phyloP scores from a whole-genome alignment of 2,888 invertebrate genomes.

The Noctua janthina region DNA sequence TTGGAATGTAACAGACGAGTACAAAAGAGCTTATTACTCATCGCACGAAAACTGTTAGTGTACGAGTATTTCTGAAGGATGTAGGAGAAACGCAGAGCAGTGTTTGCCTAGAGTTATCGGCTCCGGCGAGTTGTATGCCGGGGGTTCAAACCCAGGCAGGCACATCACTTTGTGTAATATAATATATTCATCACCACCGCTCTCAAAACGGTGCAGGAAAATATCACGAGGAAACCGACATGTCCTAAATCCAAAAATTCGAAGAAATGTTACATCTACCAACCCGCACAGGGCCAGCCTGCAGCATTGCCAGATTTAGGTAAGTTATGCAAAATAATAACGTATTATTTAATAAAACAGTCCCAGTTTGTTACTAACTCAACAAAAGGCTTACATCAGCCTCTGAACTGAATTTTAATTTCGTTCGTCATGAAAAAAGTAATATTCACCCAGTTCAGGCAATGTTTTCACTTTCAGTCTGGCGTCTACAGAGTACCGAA shows the following conservation, averaged over 20 bases:
- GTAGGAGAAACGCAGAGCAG: not conserved
- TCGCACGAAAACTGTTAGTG: not conserved
- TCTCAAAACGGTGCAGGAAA: not conserved
- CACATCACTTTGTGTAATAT: not conserved
- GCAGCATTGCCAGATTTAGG: not conserved
- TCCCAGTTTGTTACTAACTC: not conserved
- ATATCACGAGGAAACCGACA: not conserved
- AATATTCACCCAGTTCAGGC: not conserved
- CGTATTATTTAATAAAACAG: not conserved
- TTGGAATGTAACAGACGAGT: not conserved
- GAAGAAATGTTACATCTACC: not conserved
- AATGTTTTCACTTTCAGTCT: conserved; percentile 4
- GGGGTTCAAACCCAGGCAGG: not conserved
- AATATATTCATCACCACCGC: not conserved
- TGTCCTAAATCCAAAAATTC: not conserved
- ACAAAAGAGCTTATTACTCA: not conserved
- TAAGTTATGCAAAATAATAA: not conserved
- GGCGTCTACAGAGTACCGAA: conserved; percentile 8
- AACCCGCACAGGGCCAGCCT: not conserved
- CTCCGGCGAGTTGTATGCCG: too few relatives aligned
- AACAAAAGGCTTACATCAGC: not conserved
- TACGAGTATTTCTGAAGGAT: not conserved
- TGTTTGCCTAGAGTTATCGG: not conserved
- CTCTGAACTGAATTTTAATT: conserved; percentile 5
- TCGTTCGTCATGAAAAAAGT: not conserved